Evolutionary conservation across 2,888 invertebrate genomes (phyloP).

Genomic region (Tenthredo mesomela): DNA sequence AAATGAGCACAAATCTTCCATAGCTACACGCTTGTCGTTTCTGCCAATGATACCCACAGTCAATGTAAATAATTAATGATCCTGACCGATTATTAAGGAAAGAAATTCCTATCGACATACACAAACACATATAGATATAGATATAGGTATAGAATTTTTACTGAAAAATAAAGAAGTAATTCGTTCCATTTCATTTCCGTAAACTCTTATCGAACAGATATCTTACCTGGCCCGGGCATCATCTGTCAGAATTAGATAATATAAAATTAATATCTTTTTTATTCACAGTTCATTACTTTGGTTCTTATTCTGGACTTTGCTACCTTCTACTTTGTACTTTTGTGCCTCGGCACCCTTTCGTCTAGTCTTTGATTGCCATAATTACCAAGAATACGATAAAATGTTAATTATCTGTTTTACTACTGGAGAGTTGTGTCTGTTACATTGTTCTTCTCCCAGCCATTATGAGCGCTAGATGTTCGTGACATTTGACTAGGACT

Average conservation of each 20-base stretch:
- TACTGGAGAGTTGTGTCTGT: constrained; percentile 62
- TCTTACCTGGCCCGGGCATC: constrained; percentile 24
- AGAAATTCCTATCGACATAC: background rate
- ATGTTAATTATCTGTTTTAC: background rate
- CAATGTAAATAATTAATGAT: background rate
- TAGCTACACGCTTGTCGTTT: background rate
- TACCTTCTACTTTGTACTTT: constrained; percentile 42
- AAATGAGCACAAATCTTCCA: background rate
- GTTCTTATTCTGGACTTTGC: constrained; percentile 33
- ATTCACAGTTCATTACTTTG: background rate
- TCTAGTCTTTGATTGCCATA: constrained; percentile 16
- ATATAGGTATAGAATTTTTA: background rate
- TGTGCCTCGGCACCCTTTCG: constrained; percentile 7
- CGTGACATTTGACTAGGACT: constrained; percentile 69
- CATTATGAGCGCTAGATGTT: constrained; percentile 66
- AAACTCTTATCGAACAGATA: background rate
- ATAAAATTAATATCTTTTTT: constrained; percentile 16
- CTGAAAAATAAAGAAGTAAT: constrained; percentile 26
- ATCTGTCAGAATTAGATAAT: background rate
- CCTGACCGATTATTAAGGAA: background rate
- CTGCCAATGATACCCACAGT: background rate
- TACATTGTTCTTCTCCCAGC: constrained; percentile 66
- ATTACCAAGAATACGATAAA: background rate
- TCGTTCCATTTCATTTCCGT: background rate
- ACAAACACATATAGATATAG: background rate